A percentile compares a stretch with the other conserved stretches of the same genome.
These are phyloP conservation scores for Acheta domesticus DNA, from an alignment of 2,888 invertebrate species.

Conservation along the genomic window DNA sequence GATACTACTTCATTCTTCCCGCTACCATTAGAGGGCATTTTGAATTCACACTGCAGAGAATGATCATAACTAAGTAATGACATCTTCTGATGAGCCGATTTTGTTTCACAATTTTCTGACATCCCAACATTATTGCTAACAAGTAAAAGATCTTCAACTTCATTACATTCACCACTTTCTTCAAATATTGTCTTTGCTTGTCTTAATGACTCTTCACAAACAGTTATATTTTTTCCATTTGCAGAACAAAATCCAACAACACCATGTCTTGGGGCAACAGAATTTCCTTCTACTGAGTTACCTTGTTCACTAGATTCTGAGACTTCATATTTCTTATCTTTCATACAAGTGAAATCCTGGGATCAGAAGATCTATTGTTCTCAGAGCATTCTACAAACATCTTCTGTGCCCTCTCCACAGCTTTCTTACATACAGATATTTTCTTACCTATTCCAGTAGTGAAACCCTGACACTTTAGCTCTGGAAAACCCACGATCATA, in stretches of 20 bases:
- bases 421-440: background rate
- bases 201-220: background rate
- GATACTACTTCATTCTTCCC: no score
- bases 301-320: no score
- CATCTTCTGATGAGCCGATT: no score
- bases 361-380: conserved; percentile 24
- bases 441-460: background rate
- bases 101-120: no score
- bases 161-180: background rate
- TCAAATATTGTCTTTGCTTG: background rate
- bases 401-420: conserved; percentile 24
- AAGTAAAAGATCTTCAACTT: no score
- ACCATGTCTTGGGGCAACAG: no score
- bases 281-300: no score
- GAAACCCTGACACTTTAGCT: conserved; percentile 5
- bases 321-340: background rate
- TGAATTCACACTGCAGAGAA: no score
- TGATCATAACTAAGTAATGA: no score
- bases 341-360: conserved; percentile 23
- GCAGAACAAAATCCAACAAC: conserved; percentile 37
- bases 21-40: no score
- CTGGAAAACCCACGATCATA: no score
- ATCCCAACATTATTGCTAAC: no score
- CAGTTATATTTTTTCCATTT: conserved; percentile 34
- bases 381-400: conserved; percentile 44